Percentiles rank a stretch among this genome's conserved stretches.
Conservation (phyloP, 2,888 invertebrate genomes). For the Microdon myrmicae region DNA sequence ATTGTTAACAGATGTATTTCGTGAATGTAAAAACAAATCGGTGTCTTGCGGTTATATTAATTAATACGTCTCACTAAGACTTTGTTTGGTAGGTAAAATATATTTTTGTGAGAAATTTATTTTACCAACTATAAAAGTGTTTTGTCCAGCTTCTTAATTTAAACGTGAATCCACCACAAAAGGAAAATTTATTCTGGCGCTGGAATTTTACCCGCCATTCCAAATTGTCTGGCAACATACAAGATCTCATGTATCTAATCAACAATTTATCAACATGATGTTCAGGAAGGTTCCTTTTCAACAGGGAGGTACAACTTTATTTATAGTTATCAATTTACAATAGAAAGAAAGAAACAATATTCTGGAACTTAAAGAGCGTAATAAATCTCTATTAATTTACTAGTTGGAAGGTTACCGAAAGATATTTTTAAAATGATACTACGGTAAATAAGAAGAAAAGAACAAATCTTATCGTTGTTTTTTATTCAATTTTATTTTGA, state of each 20-base stretch:
- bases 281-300: neutral
- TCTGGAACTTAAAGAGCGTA: neutral
- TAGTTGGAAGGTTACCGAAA: too few relatives aligned
- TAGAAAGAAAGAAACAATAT: constrained; percentile 6
- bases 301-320: constrained; percentile 14
- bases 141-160: constrained; percentile 4
- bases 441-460: too few relatives aligned
- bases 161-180: constrained; percentile 38
- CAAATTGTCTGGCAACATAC: constrained; percentile 41
- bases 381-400: too few relatives aligned
- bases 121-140: neutral
- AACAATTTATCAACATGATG: constrained; percentile 25
- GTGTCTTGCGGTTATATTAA: too few relatives aligned
- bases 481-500: too few relatives aligned
- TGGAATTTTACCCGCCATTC: constrained; percentile 44
- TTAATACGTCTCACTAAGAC: too few relatives aligned
- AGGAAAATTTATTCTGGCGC: constrained; percentile 25
- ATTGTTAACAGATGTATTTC: too few relatives aligned
- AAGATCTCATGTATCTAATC: constrained; percentile 25
- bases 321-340: constrained; percentile 10
- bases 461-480: too few relatives aligned
- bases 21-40: too few relatives aligned
- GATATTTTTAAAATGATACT: too few relatives aligned
- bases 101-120: neutral
- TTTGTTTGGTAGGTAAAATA: neutral